A percentile compares a stretch with the other conserved stretches of the same genome.
phyloP scores from a whole-genome alignment of 2,797 vertebrate genomes.

The Lemur catta region DNA sequence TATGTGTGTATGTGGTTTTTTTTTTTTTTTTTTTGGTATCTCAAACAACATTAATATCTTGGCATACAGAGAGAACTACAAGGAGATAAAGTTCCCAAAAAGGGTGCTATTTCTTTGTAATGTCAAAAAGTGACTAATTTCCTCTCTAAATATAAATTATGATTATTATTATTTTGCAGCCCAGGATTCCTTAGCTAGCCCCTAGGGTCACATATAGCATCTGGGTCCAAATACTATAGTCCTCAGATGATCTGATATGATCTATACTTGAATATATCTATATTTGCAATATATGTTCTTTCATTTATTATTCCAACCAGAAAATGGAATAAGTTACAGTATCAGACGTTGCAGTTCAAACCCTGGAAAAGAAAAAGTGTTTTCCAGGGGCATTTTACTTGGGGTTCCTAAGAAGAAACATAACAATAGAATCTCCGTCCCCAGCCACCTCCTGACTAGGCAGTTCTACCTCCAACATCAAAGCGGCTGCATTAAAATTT shows the following conservation, averaged over 20 bases:
- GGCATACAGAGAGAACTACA: background rate
- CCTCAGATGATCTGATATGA: slow-evolving; percentile 20
- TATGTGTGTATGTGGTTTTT: background rate
- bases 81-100: slow-evolving; percentile 40
- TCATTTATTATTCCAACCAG: slow-evolving; percentile 16
- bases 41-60: background rate
- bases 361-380: background rate
- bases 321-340: slow-evolving; percentile 25
- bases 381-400: background rate
- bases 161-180: slow-evolving; percentile 46
- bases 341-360: background rate
- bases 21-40: background rate
- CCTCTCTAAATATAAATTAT: slow-evolving; percentile 39
- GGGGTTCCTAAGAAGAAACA: background rate
- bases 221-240: background rate
- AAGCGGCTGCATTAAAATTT: slow-evolving; percentile 71
- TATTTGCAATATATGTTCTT: slow-evolving; percentile 8
- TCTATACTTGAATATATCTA: background rate
- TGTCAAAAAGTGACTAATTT: slow-evolving; percentile 47
- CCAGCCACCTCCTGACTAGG: slow-evolving; percentile 56
- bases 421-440: slow-evolving; percentile 36
- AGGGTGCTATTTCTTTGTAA: slow-evolving; percentile 40
- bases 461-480: slow-evolving; percentile 70
- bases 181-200: background rate
- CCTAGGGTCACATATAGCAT: background rate